Evolutionary conservation across 1,140 invertebrate species (phyloP), one percentile per base, ranked within the genome.

Genomic region (Papilio machaon): DNA sequence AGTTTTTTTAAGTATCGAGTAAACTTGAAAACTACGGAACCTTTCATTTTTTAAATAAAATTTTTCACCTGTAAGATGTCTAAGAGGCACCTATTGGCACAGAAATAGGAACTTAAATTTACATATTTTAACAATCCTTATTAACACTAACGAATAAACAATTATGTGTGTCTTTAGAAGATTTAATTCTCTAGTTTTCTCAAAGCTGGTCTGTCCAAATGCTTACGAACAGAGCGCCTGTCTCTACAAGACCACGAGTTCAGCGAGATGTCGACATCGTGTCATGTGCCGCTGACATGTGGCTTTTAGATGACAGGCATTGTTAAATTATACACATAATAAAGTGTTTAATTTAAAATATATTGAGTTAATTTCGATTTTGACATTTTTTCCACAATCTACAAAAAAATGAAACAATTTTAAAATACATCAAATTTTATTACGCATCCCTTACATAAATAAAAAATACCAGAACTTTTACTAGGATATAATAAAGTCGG

Each of bases 401-500:
- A 30, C 0, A 30, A 30, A 30, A 30, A 30, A 0, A 17, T 54
- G 52, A n/a, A 17, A 54, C 5, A 17, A 54, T 54, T 54, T 17
- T 2, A 54, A 17, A 13, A 17, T 54, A 52, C 10, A 52, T 52
- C 10, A 15, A 10, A 17, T 54, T 54, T 54, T 70, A 35, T 70
- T 7, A 70, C 64, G 7, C 13, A 35, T 70, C 13, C 64, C 64
- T 38, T 15, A 70, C 64, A 70, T 58, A 54, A 30, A 30, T 23
- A 35, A 38, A 35, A 70, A 70, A 70, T 35, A 35, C 64, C 64
- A 35, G 64, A 13, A 23, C 64, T 35, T 35, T 11, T 70, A 70
- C 30, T 60, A 60, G 13, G 30, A 70, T 23, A 70, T 70, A 70
- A 70, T 70, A 70, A 70, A 70, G 30, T 70, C 64, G 64, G 35